Evolutionary conservation across 2,113 vertebrate species (phyloP), one percentile per base, ranked within the genome.

Genomic region (Sapajus apella): DNA sequence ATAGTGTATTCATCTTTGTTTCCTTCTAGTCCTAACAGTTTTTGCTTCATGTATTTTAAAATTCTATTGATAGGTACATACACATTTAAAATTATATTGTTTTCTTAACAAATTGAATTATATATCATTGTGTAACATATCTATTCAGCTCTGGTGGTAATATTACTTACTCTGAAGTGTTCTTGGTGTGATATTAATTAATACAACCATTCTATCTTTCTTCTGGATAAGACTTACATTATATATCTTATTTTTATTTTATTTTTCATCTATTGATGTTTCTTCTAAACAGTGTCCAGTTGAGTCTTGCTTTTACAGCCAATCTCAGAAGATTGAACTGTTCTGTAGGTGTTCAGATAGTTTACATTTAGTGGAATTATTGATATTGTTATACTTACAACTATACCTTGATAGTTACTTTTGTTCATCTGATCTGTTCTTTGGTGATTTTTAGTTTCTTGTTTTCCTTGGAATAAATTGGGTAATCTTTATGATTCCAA

Each of bases 311-410:
- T 96, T 96, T 86, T 50, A 73, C 25, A 81, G 9, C 7, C 27
- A 86, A 35, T 90, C 43, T 86, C 56, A 81, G 7, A 92, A 80
- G 77, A 81, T 76, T 14, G 81, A 70, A 8, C 13, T 45, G 86
- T 83, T 82, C 30, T 73, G 45, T 83, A 5, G 18, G 16, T 85
- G 35, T 47, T 84, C 40, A 93, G 7, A 50, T 8, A 18, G 72
- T 76, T 91, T 72, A 58, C 13, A 90, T 56, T 83, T 79, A 95
- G 66, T 93, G 20, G 20, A 79, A 96, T 87, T 91, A 72, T 84
- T 88, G 47, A 72, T 82, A 68, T 66, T 11, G 11, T 61, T 81
- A 47, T 50, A 68, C 56, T 91, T 91, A 47, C 27, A 87, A 72
- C 45, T 66, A n/a, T 83, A 82, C 83, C 21, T 95, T 95, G 25